phyloP scores from a whole-genome alignment of 2,113 vertebrate species.

The Formicarius rufipectus region DNA sequence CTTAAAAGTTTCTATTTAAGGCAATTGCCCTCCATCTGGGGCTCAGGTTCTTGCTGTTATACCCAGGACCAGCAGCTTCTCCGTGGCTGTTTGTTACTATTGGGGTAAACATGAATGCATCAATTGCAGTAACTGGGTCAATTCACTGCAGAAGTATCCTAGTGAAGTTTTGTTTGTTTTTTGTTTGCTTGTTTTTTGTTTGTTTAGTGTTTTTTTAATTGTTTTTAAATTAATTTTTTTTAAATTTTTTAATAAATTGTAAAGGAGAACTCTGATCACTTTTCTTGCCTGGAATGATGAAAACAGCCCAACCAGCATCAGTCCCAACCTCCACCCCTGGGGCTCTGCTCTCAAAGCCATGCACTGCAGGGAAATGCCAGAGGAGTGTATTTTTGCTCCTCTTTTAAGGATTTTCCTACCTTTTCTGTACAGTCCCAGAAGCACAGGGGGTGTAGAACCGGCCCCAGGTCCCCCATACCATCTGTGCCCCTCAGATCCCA shows the following conservation, averaged over 20 bases:
- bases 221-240: no score
- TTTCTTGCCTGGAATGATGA: neutral
- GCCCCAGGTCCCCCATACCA: neutral
- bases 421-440: neutral
- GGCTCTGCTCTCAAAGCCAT: neutral
- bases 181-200: no score
- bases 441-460: neutral
- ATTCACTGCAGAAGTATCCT: neutral
- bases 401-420: neutral
- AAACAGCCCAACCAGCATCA: rapidly evolving
- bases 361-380: neutral
- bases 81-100: neutral
- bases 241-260: no score
- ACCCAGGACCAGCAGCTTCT: neutral
- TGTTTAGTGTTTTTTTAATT: no score
- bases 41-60: neutral
- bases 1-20: neutral
- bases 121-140: neutral
- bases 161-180: no score
- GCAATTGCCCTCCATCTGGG: neutral
- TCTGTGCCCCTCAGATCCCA: neutral
- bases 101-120: neutral
- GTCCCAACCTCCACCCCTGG: rapidly evolving
- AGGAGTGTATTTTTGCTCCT: rapidly evolving
- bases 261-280: neutral